Conservation (phyloP, 2,113 vertebrate species). For the Cepphus grylle region DNA sequence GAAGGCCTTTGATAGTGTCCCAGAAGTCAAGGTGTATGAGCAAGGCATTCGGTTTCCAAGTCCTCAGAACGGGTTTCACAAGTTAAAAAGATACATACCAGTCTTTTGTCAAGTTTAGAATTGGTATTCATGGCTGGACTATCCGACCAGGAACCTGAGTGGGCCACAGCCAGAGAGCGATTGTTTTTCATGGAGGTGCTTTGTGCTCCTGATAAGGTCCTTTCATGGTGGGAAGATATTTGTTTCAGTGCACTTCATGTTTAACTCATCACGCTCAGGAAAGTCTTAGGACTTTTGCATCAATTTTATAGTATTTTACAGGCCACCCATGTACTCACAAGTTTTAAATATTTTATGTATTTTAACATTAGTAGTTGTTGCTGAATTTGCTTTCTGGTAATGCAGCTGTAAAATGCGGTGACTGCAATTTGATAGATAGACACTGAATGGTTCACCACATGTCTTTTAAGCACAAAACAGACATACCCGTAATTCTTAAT, state of each 20-base stretch:
- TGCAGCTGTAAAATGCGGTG: conserved; percentile 77
- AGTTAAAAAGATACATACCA: conserved; percentile 60
- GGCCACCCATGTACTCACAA: conserved; percentile 77
- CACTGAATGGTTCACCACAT: neutral
- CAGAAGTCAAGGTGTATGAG: conserved; percentile 45
- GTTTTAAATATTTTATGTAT: conserved; percentile 79
- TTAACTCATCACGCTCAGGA: conserved; percentile 71
- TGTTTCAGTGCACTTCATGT: conserved; percentile 76
- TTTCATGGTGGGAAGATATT: conserved; percentile 77
- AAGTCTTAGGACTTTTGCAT: conserved; percentile 73
- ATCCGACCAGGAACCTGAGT: conserved; percentile 64
- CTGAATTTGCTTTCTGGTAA: conserved; percentile 77
- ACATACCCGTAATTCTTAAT: neutral
- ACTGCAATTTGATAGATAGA: conserved; percentile 13
- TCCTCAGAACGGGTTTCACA: conserved; percentile 54
- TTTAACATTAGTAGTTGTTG: conserved; percentile 77
- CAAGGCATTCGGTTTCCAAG: conserved; percentile 68
- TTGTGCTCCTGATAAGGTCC: conserved; percentile 71
- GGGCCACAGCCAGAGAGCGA: conserved; percentile 59
- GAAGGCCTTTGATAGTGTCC: conserved; percentile 72
- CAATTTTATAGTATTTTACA: conserved; percentile 52
- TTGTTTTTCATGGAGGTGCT: conserved; percentile 75
- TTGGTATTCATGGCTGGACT: conserved; percentile 4
- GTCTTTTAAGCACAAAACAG: neutral
- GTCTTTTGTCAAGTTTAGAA: conserved; percentile 35